Evolutionary conservation across 2,888 invertebrate genomes (phyloP), one percentile per base, ranked within the genome.

Genomic region (Sepiola atlantica): DNA sequence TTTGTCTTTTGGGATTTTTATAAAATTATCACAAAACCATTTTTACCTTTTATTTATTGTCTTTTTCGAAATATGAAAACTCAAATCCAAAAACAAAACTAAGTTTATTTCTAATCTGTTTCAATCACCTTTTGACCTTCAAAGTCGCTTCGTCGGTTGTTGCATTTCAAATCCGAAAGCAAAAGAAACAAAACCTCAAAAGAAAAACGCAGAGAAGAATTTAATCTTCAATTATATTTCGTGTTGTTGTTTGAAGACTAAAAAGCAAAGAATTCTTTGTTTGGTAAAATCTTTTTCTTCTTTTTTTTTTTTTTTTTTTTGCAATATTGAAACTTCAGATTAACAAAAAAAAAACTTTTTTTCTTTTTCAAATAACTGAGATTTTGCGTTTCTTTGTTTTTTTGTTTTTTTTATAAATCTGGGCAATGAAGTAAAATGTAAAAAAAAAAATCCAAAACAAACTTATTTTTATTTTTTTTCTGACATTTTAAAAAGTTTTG

Each of bases 251-350:
- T 77, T 77, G n/a, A 77, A 32, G 77, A n/a, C n/a, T 12, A n/a
- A 21, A 77, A 77, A 77, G n/a, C 77, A n/a, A 77, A 77, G 77
- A 77, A 77, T 77, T 77, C n/a, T 77, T 77, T 77, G n/a, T 77
- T 77, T 77, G n/a, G n/a, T 77, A 32, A 77, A n/a, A 77, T n/a
- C 77, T n/a, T 77, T n/a, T 32, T n/a, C n/a, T 16, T 77, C 8
- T 45, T 45, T 45, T 45, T 45, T 45, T 45, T n/a, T n/a, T n/a
- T n/a, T n/a, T n/a, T n/a, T n/a, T n/a, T n/a, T n/a, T n/a, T n/a
- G n/a, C n/a, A n/a, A 45, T n/a, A 77, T 77, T 77, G 3, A 77
- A 77, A 77, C 32, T 4, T 32, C n/a, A 77, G 77, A 77, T 77
- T 77, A 77, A 77, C n/a, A n/a, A 77, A 18, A 21, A 77, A 77